Percentiles rank a stretch among this genome's conserved stretches.
Conservation (phyloP, 2,888 invertebrate species). For the Helicoverpa assulta region DNA sequence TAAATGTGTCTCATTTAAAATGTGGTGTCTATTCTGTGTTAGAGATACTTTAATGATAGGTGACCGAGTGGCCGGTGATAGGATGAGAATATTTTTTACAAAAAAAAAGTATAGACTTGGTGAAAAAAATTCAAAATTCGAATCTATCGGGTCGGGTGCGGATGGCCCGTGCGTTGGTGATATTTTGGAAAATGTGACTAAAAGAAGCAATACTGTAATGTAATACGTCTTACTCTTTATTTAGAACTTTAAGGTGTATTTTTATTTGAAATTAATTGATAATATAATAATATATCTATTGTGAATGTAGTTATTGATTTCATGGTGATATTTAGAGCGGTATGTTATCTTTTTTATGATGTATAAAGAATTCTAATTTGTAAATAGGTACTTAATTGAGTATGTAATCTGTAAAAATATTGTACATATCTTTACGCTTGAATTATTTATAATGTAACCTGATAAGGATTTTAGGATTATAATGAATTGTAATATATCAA, state of each 20-base stretch:
- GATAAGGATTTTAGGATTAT: constrained; percentile 79
- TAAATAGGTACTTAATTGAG: constrained; percentile 89
- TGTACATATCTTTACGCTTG: constrained; percentile 91
- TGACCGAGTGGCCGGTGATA: constrained; percentile 86
- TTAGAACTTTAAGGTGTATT: constrained; percentile 87
- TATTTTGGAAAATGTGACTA: constrained; percentile 93
- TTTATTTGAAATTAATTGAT: constrained; percentile 81
- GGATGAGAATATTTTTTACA: constrained; percentile 87
- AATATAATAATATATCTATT: constrained; percentile 86
- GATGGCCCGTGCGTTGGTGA: constrained; percentile 86
- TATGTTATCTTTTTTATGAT: constrained; percentile 89
- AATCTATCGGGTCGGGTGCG: constrained; percentile 67
- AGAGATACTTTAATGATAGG: constrained; percentile 86
- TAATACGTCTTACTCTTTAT: constrained; percentile 91
- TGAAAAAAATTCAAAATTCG: constrained; percentile 69
- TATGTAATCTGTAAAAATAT: constrained; percentile 89
- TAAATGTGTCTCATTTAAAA: constrained; percentile 89
- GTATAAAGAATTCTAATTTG: constrained; percentile 90
- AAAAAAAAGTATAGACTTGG: constrained; percentile 72
- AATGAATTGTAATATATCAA: constrained; percentile 76
- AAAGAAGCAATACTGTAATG: constrained; percentile 95
- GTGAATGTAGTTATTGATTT: constrained; percentile 89
- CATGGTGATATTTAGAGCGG: constrained; percentile 89
- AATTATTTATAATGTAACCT: constrained; percentile 87
- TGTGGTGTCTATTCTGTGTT: constrained; percentile 90